Conservation (phyloP, 2,113 vertebrate species). For the Ellobius talpinus region DNA sequence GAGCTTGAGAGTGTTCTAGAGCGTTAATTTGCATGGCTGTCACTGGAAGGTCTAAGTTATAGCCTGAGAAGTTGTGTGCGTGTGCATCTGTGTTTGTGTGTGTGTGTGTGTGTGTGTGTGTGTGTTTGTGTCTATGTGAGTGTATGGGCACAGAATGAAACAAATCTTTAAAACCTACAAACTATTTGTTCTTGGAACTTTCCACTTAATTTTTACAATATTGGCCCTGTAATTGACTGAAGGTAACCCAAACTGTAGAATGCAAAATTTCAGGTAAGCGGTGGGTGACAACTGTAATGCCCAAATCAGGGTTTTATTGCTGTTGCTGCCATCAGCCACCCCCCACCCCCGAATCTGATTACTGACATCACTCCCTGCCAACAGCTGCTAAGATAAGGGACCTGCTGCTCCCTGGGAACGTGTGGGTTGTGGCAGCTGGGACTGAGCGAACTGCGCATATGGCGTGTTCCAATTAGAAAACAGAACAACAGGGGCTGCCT, state of each 20-base stretch:
- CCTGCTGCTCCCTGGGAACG: background rate
- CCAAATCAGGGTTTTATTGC: background rate
- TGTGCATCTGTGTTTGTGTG: too few species aligned
- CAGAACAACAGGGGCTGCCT: background rate
- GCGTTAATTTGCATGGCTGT: background rate
- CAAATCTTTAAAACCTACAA: background rate
- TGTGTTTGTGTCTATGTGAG: background rate
- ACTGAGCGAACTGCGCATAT: background rate
- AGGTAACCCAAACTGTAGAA: background rate
- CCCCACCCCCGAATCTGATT: background rate
- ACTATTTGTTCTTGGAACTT: background rate
- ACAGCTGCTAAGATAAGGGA: background rate
- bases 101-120: too few species aligned
- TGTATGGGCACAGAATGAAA: background rate
- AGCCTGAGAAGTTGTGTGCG: background rate
- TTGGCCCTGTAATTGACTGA: background rate
- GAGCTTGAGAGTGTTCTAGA: background rate
- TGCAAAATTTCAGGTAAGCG: background rate
- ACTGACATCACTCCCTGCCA: background rate
- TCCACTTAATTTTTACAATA: background rate
- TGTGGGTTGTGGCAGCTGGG: constrained; percentile 44
- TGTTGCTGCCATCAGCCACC: background rate
- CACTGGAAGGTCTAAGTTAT: background rate
- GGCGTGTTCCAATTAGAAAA: constrained; percentile 29
- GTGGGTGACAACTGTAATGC: too few species aligned